Conservation (phyloP, 2,113 vertebrate genomes). For the Cyanoliseus patagonus region DNA sequence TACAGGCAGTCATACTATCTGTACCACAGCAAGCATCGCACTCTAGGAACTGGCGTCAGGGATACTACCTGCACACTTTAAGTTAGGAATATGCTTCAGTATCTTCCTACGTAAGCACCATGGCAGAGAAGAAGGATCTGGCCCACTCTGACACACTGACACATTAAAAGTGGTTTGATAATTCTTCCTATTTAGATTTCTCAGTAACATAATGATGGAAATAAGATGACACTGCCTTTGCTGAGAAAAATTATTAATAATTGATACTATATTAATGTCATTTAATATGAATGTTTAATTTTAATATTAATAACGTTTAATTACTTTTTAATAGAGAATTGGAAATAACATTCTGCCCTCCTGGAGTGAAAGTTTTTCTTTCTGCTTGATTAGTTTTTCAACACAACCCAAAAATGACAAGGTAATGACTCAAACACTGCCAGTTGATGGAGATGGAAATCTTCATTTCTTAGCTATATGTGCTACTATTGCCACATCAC, state of each 20-base stretch:
- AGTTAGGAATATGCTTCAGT: background rate
- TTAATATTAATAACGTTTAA: conserved; percentile 5
- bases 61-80: background rate
- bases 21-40: background rate
- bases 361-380: background rate
- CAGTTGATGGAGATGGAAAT: background rate
- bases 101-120: background rate
- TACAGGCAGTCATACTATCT: background rate
- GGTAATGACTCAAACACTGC: background rate
- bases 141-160: background rate
- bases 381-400: background rate
- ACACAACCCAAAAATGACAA: background rate
- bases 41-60: background rate
- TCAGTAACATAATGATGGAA: background rate
- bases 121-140: background rate
- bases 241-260: background rate
- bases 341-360: background rate
- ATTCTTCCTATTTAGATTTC: background rate
- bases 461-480: background rate
- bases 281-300: background rate
- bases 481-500: background rate
- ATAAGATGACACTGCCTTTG: background rate
- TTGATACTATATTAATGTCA: background rate
- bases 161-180: background rate
- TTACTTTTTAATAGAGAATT: background rate